Conservation (phyloP, 2,797 vertebrate genomes). For the Cossypha dichroa region DNA sequence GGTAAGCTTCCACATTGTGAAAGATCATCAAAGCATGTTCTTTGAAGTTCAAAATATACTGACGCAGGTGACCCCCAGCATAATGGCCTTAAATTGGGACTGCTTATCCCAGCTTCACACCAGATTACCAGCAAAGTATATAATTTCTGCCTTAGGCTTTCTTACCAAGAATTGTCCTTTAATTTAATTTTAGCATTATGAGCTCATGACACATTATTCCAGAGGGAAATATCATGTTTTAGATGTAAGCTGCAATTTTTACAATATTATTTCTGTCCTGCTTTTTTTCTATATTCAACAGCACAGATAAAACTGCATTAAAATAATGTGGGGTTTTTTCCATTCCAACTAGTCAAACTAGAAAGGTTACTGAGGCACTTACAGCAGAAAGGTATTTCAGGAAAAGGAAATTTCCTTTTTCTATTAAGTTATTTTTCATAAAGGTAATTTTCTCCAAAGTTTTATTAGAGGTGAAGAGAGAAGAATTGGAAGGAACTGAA, state of each 20-base stretch:
- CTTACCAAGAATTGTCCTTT: not conserved
- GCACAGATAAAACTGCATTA: not conserved
- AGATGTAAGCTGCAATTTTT: not conserved
- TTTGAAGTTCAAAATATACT: not conserved
- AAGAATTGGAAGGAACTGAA: not conserved
- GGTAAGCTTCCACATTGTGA: not conserved
- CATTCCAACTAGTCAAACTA: not conserved
- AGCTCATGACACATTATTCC: not conserved
- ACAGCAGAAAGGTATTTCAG: not conserved
- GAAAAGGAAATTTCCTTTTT: not conserved
- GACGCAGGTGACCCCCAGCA: not conserved
- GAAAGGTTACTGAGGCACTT: not conserved
- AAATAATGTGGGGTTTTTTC: not conserved
- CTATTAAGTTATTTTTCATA: not conserved
- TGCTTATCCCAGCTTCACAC: not conserved
- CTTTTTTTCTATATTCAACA: not conserved
- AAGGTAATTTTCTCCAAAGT: not conserved
- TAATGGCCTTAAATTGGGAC: not conserved
- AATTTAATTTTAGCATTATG: not conserved
- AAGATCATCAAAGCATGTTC: not conserved
- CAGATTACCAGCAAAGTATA: not conserved
- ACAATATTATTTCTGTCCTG: not conserved
- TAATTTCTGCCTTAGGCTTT: not conserved
- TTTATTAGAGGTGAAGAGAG: not conserved
- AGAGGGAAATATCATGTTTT: not conserved